phyloP scores from a whole-genome alignment of 1,140 invertebrate species.

The Drosophila ogumai region DNA sequence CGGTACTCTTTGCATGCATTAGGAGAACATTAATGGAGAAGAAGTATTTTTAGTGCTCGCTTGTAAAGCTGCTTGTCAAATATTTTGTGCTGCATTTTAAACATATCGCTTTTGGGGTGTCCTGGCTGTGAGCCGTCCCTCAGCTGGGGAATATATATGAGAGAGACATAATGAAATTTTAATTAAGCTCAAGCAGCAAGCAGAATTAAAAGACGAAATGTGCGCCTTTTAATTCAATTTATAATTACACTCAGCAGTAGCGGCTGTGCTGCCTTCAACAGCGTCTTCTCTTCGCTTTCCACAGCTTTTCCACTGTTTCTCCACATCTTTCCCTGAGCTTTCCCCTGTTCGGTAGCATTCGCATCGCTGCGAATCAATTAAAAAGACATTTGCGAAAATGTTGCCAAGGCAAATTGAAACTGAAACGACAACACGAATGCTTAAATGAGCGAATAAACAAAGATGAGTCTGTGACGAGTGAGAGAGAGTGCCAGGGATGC shows the following conservation, averaged over 20 bases:
- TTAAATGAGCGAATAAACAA: constrained; percentile 55
- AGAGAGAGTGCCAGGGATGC: constrained; percentile 14
- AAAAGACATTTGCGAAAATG: constrained; percentile 77
- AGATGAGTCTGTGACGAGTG: constrained; percentile 30
- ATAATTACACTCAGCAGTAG: constrained; percentile 65
- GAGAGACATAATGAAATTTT: constrained; percentile 77
- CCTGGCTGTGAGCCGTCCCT: not conserved
- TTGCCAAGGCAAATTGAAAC: constrained; percentile 67
- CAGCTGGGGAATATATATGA: constrained; percentile 38
- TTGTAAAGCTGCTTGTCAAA: constrained; percentile 79
- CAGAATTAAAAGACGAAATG: constrained; percentile 67
- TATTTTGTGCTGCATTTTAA: constrained; percentile 76
- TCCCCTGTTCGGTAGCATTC: constrained; percentile 18
- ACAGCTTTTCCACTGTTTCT: not conserved
- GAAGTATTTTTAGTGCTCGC: constrained; percentile 76
- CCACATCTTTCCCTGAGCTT: not conserved
- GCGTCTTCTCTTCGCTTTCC: not conserved
- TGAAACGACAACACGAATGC: constrained; percentile 64
- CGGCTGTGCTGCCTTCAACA: constrained; percentile 11
- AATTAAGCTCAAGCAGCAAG: constrained; percentile 72
- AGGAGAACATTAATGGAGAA: constrained; percentile 47
- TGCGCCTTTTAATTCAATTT: constrained; percentile 79
- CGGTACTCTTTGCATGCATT: constrained; percentile 27
- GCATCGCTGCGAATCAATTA: constrained; percentile 71
- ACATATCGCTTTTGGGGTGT: constrained; percentile 31